These are phyloP conservation scores for Circaetus cinerascens DNA, from an alignment of 2,113 vertebrate species.

Conservation along the genomic window DNA sequence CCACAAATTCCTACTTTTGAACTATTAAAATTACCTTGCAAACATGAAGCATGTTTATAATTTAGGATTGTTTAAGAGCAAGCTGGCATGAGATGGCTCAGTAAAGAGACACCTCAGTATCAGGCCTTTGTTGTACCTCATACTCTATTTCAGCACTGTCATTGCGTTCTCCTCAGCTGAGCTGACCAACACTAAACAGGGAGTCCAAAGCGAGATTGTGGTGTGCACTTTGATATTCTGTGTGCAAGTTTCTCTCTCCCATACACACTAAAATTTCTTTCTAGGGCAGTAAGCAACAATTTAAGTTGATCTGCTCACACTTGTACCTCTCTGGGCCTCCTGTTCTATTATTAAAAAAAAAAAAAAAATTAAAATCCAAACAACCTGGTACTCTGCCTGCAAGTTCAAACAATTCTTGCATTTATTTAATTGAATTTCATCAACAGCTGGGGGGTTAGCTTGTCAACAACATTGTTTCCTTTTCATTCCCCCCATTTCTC, in stretches of 20 bases:
- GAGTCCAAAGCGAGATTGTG: accelerated
- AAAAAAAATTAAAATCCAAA: too few relatives aligned
- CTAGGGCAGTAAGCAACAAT: not conserved
- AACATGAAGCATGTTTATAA: not conserved
- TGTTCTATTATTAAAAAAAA: not conserved
- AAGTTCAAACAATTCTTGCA: not conserved
- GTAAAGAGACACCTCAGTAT: not conserved
- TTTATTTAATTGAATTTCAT: not conserved
- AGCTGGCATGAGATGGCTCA: not conserved
- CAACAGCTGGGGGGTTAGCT: not conserved
- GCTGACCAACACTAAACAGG: not conserved
- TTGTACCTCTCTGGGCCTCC: not conserved
- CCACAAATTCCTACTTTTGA: not conserved
- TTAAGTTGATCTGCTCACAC: not conserved
- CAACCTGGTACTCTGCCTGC: not conserved
- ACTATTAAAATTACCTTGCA: not conserved
- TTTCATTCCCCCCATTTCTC: not conserved
- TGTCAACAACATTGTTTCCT: not conserved
- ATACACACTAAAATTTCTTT: not conserved
- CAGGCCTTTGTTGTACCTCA: not conserved
- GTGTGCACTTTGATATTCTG: not conserved
- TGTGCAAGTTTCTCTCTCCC: not conserved
- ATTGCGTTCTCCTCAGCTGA: accelerated
- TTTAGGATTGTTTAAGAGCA: not conserved
- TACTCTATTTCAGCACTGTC: not conserved